Conservation (phyloP, 1,140 invertebrate species). For the Diachasma alloeum region DNA sequence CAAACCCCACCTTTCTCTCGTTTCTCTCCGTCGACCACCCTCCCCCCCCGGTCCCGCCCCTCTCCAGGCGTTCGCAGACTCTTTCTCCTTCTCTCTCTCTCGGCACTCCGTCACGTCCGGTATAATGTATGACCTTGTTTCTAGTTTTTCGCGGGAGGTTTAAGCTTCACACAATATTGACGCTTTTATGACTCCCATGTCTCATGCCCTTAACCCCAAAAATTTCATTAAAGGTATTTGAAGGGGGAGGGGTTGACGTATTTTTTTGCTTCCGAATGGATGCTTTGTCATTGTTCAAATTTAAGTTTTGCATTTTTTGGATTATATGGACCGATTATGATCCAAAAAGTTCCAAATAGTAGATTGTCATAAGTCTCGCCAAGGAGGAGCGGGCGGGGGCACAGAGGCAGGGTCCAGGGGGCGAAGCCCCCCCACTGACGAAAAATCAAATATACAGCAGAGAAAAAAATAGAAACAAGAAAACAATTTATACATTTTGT, state of each 20-base stretch:
- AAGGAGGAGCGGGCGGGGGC: no score
- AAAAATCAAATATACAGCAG: no score
- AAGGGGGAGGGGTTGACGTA: constrained; percentile 38
- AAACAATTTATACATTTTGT: no score
- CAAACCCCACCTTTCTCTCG: constrained; percentile 27
- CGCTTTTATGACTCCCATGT: neutral
- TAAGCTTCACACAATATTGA: neutral
- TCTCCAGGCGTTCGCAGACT: neutral
- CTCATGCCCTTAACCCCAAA: no score
- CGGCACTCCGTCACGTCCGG: constrained; percentile 34
- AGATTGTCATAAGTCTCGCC: no score
- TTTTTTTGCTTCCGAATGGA: neutral
- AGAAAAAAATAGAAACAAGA: no score
- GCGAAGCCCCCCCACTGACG: no score
- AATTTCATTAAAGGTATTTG: neutral
- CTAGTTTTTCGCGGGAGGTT: constrained; percentile 7
- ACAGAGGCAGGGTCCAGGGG: no score
- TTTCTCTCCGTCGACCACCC: neutral
- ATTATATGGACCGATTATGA: no score
- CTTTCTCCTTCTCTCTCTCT: neutral
- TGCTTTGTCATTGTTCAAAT: no score
- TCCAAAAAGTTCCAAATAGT: no score
- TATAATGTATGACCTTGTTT: constrained; percentile 26
- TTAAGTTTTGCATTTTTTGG: no score
- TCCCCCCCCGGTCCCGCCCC: neutral